These are phyloP conservation scores for Ciconia maguari DNA, from an alignment of 2,113 vertebrate genomes.

Conservation along the genomic window DNA sequence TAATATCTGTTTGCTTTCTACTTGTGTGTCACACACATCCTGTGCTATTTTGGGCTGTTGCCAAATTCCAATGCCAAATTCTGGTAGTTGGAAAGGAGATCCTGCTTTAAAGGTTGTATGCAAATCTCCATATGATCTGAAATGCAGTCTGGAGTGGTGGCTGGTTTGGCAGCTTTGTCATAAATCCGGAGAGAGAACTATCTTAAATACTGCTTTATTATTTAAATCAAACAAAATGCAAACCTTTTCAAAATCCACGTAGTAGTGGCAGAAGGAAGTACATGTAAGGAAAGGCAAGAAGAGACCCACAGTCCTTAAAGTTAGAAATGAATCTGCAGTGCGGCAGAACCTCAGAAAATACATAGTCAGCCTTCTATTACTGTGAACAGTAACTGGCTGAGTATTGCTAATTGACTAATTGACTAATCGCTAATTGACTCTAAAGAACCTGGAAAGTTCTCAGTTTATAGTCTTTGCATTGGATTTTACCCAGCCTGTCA, in stretches of 20 bases:
- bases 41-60: constrained; percentile 47
- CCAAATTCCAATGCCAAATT: constrained; percentile 46
- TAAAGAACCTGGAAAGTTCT: neutral
- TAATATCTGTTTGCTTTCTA: constrained; percentile 48
- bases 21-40: constrained; percentile 36
- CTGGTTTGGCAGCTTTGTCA: constrained; percentile 36
- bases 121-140: constrained; percentile 13
- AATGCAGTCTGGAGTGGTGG: neutral
- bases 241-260: neutral
- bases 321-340: neutral
- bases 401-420: neutral
- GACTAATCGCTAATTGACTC: too few species aligned
- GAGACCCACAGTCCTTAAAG: neutral
- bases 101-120: constrained; percentile 6
- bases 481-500: neutral
- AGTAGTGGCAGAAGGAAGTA: neutral
- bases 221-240: constrained; percentile 1
- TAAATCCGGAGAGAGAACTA: neutral
- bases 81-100: constrained; percentile 35
- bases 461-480: neutral
- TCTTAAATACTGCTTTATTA: neutral
- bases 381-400: neutral
- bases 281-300: neutral
- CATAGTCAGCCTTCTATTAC: neutral
- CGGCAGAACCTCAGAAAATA: neutral